Percentiles rank a stretch among this genome's conserved stretches.
Evolutionary conservation across 2,888 invertebrate species (phyloP).

Genomic region (Argyra leucocephala): DNA sequence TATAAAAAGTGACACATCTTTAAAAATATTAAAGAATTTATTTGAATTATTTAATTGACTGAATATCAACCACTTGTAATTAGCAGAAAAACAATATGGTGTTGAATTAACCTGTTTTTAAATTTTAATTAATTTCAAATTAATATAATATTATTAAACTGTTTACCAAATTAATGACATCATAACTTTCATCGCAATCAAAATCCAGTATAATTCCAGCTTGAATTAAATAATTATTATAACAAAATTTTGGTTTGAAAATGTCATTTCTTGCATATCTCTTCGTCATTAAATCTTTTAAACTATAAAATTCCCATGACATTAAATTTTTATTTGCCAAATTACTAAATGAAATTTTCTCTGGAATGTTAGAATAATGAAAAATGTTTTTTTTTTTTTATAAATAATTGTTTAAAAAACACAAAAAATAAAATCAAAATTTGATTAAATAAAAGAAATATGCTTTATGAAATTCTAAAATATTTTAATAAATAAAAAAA

Average conservation of each 20-base stretch:
- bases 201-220: constrained; percentile 35
- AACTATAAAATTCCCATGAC: constrained; percentile 20
- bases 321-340: constrained; percentile 26
- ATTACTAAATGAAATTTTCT: constrained; percentile 23
- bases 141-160: background rate
- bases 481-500: background rate
- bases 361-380: constrained; percentile 26
- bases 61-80: constrained; percentile 34
- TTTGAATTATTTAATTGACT: constrained; percentile 25
- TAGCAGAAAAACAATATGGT: constrained; percentile 25
- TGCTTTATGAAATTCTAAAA: background rate
- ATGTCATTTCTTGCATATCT: constrained; percentile 10
- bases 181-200: constrained; percentile 26
- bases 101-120: constrained; percentile 29
- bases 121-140: background rate
- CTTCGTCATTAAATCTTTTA: background rate
- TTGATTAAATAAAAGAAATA: no score
- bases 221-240: constrained; percentile 25
- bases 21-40: constrained; percentile 26
- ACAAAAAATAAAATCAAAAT: background rate
- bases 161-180: constrained; percentile 30
- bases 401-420: no score
- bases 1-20: constrained; percentile 30
- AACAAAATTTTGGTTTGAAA: constrained; percentile 26
- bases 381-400: no score